Percentiles rank a stretch among this genome's conserved stretches.
Evolutionary conservation across 2,888 invertebrate species (phyloP).

Genomic region (Nudaria mundana): DNA sequence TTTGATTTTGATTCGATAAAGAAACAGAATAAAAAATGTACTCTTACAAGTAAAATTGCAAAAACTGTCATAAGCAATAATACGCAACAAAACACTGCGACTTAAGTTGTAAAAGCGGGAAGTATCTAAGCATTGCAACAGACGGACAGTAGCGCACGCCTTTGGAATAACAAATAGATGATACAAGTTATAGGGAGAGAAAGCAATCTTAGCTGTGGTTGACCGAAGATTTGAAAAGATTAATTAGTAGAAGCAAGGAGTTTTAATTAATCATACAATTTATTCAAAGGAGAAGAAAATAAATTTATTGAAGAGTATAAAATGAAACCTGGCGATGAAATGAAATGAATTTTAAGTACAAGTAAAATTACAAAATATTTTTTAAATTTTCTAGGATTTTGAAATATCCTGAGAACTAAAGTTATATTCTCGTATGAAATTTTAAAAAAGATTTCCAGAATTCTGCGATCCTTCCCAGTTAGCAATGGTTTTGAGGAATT

Average conservation of each 20-base stretch:
- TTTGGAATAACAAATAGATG: conserved; percentile 60
- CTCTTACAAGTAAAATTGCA: no score
- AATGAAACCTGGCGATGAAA: no score
- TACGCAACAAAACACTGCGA: conserved; percentile 19
- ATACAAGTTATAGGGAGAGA: conserved; percentile 36
- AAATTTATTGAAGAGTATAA: neutral
- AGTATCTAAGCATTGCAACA: conserved; percentile 57
- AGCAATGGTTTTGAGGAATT: no score
- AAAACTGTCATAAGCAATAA: conserved; percentile 13
- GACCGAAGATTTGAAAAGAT: conserved; percentile 57
- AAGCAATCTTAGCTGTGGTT: conserved; percentile 52
- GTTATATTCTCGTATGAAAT: no score
- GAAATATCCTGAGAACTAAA: neutral
- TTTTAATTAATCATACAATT: conserved; percentile 27
- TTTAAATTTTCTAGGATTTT: neutral
- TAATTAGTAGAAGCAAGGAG: conserved; percentile 53
- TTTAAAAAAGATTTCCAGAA: no score
- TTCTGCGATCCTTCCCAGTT: no score
- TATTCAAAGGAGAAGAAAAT: neutral
- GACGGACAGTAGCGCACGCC: conserved; percentile 58
- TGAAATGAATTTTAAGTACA: neutral
- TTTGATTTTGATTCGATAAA: no score
- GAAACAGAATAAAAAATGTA: no score
- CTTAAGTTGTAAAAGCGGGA: conserved; percentile 24
- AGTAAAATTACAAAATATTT: neutral